Base-by-base conservation (phyloP, 1,140 invertebrate genomes). In the Cydia pomonella region DNA sequence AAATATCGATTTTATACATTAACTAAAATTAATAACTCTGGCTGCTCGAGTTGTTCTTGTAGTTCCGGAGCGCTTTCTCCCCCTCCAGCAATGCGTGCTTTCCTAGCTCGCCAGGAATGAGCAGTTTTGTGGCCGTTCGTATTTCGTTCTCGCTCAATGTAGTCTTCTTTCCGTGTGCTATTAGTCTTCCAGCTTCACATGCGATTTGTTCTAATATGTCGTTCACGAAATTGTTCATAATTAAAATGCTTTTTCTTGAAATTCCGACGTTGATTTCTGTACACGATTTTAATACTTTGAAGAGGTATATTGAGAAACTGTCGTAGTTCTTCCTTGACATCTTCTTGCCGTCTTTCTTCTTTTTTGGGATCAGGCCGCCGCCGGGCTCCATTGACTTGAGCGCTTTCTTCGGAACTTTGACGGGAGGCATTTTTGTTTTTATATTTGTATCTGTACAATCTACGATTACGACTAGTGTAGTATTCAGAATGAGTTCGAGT, bases 231-330 rank as follows among this genome's bases (percentile, higher is more conserved):
- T 94, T 94, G 79, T 96, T 95, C 95, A 96, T 95, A 62, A 95
- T 95, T 66, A 92, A 84, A 94, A 96, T 96, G 0, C 84, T 87
- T 16, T 90, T 85, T 10, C 77, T 79, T 0, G 87, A 87, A 10
- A 92, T 91, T 1, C 86, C 83, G 29, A 87, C 93, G 74, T 95
- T 94, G 0, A 82, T 73, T 3, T 83, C 81, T 1, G 78, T 77
- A 0, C 88, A 76, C 6, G 77, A 79, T 80, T 96, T 95, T 82
- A 97, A 82, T 16, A 97, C 93, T 82, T 96, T 96, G 89, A 95
- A 95, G n/a, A 96, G 93, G 88, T 96, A 96, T 73, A 95, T 95
- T 0, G 94, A 94, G 93, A 96, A 97, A 75, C 93, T 95, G 83
- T 96, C 94, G 77, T 93, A 94, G 69, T 93, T 94, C 80, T 94